A percentile compares a stretch with the other conserved stretches of the same genome.
These are phyloP conservation scores for Liparis tanakae DNA, from an alignment of 2,797 vertebrate species.

Conservation along the genomic window DNA sequence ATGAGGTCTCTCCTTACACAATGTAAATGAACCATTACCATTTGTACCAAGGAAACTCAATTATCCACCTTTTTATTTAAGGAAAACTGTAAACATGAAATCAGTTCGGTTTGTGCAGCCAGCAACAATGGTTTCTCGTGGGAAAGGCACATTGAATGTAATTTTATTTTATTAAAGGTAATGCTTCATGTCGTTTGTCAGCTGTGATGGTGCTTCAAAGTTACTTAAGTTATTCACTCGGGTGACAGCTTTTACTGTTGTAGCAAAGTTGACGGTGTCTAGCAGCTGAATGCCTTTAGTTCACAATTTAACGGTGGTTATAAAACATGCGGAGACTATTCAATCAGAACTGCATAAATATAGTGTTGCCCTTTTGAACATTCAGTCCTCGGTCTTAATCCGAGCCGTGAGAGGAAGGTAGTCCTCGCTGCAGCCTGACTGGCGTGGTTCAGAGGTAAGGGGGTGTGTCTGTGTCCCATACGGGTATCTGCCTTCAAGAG, in stretches of 20 bases:
- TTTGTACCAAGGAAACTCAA: constrained; percentile 67
- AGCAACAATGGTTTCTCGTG: constrained; percentile 63
- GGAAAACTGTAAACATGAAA: constrained; percentile 60
- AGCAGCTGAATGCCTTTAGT: neutral
- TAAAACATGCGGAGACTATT: neutral
- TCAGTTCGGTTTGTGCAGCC: constrained; percentile 68
- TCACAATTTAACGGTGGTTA: neutral
- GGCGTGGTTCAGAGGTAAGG: constrained; percentile 70
- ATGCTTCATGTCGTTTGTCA: constrained; percentile 71
- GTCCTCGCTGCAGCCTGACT: constrained; percentile 32
- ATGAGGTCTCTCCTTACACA: constrained; percentile 62
- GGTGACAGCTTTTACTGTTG: neutral
- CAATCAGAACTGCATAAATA: neutral
- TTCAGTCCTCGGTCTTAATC: neutral
- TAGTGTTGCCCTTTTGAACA: neutral
- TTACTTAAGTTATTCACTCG: neutral
- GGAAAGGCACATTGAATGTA: constrained; percentile 77
- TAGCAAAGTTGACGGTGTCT: neutral
- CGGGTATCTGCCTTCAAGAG: constrained; percentile 77
- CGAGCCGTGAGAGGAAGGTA: constrained; percentile 4
- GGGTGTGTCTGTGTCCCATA: constrained; percentile 82
- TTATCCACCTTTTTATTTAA: constrained; percentile 43
- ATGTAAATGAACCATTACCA: constrained; percentile 62
- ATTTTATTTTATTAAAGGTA: constrained; percentile 80
- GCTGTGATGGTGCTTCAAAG: constrained; percentile 40